Percentiles rank a stretch among this genome's conserved stretches.
These are phyloP conservation scores for Microctonus hyperodae DNA, from an alignment of 2,888 invertebrate species.

Conservation along the genomic window DNA sequence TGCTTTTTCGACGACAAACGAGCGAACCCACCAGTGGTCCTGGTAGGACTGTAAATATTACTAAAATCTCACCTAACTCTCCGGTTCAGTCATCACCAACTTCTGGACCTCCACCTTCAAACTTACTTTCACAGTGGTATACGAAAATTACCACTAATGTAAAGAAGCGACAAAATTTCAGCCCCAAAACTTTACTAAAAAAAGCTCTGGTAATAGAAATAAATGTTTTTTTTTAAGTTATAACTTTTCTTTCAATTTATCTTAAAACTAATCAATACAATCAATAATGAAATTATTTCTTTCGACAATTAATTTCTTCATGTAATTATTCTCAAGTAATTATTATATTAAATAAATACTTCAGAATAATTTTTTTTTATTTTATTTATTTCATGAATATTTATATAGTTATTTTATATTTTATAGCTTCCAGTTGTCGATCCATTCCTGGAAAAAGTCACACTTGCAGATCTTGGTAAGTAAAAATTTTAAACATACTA, in stretches of 20 bases:
- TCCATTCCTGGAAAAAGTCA: constrained; percentile 89
- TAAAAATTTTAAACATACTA: constrained; percentile 42
- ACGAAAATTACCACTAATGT: constrained; percentile 58
- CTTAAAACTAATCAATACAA: neutral
- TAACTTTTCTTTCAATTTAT: constrained; percentile 16
- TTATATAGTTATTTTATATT: constrained; percentile 39
- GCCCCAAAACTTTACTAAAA: constrained; percentile 52
- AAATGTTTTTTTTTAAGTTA: neutral
- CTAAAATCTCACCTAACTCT: constrained; percentile 42
- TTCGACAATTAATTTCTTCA: neutral
- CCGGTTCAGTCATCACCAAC: constrained; percentile 47
- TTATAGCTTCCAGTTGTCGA: constrained; percentile 89
- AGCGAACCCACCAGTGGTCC: constrained; percentile 51
- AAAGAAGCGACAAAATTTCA: constrained; percentile 55
- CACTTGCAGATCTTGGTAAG: constrained; percentile 79
- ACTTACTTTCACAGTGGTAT: constrained; percentile 57
- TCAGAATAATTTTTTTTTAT: constrained; percentile 2
- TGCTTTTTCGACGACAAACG: constrained; percentile 56
- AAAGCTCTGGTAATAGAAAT: constrained; percentile 50
- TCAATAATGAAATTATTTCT: neutral
- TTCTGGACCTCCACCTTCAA: constrained; percentile 42
- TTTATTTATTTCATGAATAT: neutral
- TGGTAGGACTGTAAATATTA: constrained; percentile 42
- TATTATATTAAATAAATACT: constrained; percentile 13
- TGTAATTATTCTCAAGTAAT: no score